Conservation (phyloP, 2,113 vertebrate genomes). For the Entomyzon cyanotis region DNA sequence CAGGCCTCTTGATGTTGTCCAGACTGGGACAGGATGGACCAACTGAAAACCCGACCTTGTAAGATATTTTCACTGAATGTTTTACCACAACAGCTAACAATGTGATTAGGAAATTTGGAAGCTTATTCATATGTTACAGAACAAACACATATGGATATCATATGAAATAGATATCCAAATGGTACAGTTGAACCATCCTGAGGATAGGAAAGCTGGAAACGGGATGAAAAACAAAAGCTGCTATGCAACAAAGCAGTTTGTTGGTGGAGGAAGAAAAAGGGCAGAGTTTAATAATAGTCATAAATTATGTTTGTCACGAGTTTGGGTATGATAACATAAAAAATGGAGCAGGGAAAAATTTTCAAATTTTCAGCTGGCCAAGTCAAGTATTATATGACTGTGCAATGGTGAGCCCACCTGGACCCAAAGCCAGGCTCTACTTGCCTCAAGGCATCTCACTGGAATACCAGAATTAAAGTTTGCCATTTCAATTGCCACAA, state of each 20-base stretch:
- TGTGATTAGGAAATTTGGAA: background rate
- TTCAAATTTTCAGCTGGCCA: background rate
- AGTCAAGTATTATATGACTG: background rate
- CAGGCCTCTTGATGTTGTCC: background rate
- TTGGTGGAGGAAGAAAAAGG: background rate
- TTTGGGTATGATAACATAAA: background rate
- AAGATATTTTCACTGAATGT: background rate
- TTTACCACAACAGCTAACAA: background rate
- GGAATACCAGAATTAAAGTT: background rate
- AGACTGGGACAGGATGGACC: background rate
- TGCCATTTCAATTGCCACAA: background rate
- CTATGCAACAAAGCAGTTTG: background rate
- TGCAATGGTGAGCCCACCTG: background rate
- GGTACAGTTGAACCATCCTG: background rate
- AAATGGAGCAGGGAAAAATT: background rate
- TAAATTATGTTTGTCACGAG: background rate
- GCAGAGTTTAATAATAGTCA: background rate
- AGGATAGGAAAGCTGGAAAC: background rate
- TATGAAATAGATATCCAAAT: no score
- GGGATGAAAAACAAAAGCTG: background rate
- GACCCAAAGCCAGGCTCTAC: background rate
- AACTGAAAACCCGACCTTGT: rapidly evolving
- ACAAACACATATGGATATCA: background rate
- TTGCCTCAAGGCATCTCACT: background rate
- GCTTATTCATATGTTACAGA: background rate